Evolutionary conservation across 2,113 vertebrate species (phyloP).

Genomic region (Calypte anna): DNA sequence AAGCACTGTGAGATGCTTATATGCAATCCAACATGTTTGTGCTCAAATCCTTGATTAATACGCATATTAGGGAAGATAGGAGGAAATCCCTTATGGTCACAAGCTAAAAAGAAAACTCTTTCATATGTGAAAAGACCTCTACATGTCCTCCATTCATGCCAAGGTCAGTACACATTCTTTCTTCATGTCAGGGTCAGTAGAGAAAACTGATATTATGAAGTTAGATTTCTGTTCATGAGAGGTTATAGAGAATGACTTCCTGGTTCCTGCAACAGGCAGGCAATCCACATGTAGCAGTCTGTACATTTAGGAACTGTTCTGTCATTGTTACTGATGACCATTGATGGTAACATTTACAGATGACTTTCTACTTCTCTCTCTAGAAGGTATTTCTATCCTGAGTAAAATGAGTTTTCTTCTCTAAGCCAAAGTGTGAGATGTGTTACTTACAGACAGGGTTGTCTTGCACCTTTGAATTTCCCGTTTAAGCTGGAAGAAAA

Average conservation of each 20-base stretch:
- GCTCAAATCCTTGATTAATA: background rate
- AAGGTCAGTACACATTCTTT: background rate
- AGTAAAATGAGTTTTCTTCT: background rate
- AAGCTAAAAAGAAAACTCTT: background rate
- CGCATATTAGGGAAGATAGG: background rate
- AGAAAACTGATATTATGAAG: background rate
- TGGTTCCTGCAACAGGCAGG: background rate
- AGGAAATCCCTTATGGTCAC: background rate
- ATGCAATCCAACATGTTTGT: background rate
- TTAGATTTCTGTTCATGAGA: background rate
- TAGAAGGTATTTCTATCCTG: background rate
- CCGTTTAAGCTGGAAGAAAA: background rate
- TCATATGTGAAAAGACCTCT: background rate
- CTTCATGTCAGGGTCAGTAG: background rate
- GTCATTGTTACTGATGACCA: background rate
- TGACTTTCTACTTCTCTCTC: background rate
- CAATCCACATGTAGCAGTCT: background rate
- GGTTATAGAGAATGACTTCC: background rate
- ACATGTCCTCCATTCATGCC: background rate
- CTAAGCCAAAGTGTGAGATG: background rate
- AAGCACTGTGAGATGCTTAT: background rate
- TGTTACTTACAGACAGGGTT: background rate
- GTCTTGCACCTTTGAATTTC: conserved; percentile 37
- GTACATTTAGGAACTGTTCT: background rate
- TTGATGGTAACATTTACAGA: background rate